A percentile compares a stretch with the other conserved stretches of the same genome.
These are phyloP conservation scores for Drosophila mayri DNA, from an alignment of 1,140 invertebrate species.

Conservation along the genomic window DNA sequence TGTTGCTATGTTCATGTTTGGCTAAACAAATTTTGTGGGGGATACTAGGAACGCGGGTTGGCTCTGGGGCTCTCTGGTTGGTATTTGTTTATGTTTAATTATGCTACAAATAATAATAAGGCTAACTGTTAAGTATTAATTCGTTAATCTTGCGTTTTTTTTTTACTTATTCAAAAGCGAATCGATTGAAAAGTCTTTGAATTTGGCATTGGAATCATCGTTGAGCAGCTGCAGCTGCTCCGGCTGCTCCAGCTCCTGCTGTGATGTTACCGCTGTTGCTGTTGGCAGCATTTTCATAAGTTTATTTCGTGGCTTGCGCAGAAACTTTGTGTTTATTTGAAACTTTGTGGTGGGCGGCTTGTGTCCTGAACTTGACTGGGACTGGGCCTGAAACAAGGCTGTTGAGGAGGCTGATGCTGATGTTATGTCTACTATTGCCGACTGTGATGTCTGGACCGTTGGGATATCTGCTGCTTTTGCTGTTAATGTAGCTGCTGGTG, in stretches of 20 bases:
- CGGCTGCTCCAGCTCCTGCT: conserved; percentile 25
- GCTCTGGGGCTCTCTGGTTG: conserved; percentile 32
- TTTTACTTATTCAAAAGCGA: conserved; percentile 81
- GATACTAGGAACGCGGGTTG: conserved; percentile 66
- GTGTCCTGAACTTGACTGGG: conserved; percentile 26
- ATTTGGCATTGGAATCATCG: conserved; percentile 83
- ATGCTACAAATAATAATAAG: conserved; percentile 64
- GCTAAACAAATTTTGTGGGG: conserved; percentile 62
- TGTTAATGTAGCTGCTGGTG: not conserved
- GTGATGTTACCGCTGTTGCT: conserved; percentile 23
- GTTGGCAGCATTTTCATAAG: conserved; percentile 65
- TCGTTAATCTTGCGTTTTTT: conserved; percentile 27
- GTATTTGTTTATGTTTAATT: conserved; percentile 51
- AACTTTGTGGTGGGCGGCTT: conserved; percentile 68
- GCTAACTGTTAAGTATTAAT: conserved; percentile 43
- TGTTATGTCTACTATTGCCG: conserved; percentile 2
- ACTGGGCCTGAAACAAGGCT: conserved; percentile 9
- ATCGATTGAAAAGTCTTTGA: conserved; percentile 84
- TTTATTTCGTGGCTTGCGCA: conserved; percentile 80
- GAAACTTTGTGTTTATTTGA: conserved; percentile 82
- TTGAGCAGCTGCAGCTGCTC: conserved; percentile 51
- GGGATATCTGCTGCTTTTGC: not conserved
- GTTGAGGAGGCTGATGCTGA: conserved; percentile 8
- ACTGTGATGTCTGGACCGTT: conserved; percentile 8
- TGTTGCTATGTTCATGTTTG: conserved; percentile 58